These are phyloP conservation scores for Donacobius atricapilla DNA, from an alignment of 2,113 vertebrate species.

Conservation along the genomic window DNA sequence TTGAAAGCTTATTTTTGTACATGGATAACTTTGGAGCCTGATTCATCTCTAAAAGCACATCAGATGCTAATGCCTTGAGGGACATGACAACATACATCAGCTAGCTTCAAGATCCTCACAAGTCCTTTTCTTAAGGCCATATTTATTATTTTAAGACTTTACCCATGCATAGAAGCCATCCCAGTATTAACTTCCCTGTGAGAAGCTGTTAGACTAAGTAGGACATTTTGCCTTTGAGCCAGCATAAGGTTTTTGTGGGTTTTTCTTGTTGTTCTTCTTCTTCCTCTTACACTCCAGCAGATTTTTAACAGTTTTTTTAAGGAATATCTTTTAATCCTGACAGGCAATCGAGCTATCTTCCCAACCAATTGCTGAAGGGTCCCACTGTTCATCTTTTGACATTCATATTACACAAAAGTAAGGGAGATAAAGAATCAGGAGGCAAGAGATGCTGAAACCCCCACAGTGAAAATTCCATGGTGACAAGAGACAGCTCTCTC, in stretches of 20 bases:
- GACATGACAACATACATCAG: conserved; percentile 9
- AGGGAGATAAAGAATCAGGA: background rate
- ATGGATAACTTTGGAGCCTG: background rate
- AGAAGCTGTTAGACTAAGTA: background rate
- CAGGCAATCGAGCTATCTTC: background rate
- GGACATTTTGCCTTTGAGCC: background rate
- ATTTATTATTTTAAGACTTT: conserved; percentile 41
- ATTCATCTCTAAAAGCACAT: conserved; percentile 2
- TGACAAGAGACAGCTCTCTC: background rate
- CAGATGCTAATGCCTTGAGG: conserved; percentile 38
- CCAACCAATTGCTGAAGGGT: background rate
- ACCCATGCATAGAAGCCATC: background rate
- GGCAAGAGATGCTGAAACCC: background rate
- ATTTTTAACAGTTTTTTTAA: background rate
- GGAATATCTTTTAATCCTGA: background rate
- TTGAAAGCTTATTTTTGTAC: conserved; percentile 6
- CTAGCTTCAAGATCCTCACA: background rate
- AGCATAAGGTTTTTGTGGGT: background rate
- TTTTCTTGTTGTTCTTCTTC: background rate
- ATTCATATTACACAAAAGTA: background rate
- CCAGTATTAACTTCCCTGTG: background rate
- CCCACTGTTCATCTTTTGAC: background rate
- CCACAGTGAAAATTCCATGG: background rate
- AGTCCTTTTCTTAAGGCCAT: conserved; percentile 2
- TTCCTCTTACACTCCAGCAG: background rate